A percentile compares a stretch with the other conserved stretches of the same genome.
Conservation (phyloP, 53 echinoderm and acorn worm genomes). For the Temnopleurus reevesii region DNA sequence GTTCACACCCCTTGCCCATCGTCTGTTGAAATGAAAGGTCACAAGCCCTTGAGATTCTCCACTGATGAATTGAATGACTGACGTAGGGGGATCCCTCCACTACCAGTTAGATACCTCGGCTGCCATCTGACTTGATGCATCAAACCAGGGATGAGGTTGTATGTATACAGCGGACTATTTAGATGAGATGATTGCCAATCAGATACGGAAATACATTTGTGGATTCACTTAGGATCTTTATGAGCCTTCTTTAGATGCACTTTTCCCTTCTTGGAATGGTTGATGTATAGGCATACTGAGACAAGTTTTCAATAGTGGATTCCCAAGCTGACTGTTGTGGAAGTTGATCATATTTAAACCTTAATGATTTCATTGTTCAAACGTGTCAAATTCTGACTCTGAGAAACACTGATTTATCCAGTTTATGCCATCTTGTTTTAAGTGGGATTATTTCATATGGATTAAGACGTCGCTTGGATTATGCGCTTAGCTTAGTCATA, state of each 20-base stretch:
- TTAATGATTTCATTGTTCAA: no score
- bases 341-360: no score
- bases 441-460: neutral
- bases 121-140: constrained; percentile 2
- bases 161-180: neutral
- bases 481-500: constrained; percentile 7
- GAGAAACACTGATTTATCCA: no score
- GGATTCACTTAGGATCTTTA: neutral
- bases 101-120: neutral
- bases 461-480: constrained; percentile 22
- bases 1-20: neutral
- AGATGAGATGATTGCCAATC: neutral
- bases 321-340: no score
- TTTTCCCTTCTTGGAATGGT: no score
- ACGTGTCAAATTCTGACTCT: no score
- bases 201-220: neutral
- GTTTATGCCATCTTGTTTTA: neutral
- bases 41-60: constrained; percentile 34
- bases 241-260: no score
- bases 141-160: neutral
- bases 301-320: no score
- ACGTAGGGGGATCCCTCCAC: constrained; percentile 3
- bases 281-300: no score
- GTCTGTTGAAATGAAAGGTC: neutral
- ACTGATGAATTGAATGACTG: constrained; percentile 18